Conservation (phyloP, 2,888 invertebrate genomes). For the Temnothorax rugatulus region DNA sequence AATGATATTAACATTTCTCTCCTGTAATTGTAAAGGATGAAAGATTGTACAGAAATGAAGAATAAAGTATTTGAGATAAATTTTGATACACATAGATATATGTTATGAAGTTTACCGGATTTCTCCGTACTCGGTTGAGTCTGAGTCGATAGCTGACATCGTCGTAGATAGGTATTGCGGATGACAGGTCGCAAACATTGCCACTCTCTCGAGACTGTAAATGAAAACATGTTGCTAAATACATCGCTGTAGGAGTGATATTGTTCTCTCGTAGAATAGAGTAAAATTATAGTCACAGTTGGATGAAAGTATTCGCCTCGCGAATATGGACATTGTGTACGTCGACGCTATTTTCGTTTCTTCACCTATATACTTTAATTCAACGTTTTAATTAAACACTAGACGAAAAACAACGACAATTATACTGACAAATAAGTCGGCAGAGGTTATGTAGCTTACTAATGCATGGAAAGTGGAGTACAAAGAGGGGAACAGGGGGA, state of each 20-base stretch:
- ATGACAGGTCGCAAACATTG: constrained; percentile 39
- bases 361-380: background rate
- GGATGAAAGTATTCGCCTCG: constrained; percentile 33
- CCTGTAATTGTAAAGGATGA: background rate
- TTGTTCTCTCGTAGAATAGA: background rate
- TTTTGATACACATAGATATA: background rate
- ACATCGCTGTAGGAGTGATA: background rate
- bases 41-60: background rate
- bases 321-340: constrained; percentile 54
- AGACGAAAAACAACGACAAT: background rate
- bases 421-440: background rate
- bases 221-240: background rate
- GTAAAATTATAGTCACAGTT: constrained; percentile 54
- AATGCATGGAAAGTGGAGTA: background rate
- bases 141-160: constrained; percentile 39
- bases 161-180: background rate
- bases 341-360: background rate
- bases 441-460: background rate
- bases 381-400: background rate
- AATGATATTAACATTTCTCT: background rate
- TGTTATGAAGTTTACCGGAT: background rate
- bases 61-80: background rate
- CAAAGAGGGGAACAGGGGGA: background rate
- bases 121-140: background rate
- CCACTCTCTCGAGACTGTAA: constrained; percentile 50